Evolutionary conservation across 2,113 vertebrate genomes (phyloP).

Genomic region (Corvus hawaiiensis): DNA sequence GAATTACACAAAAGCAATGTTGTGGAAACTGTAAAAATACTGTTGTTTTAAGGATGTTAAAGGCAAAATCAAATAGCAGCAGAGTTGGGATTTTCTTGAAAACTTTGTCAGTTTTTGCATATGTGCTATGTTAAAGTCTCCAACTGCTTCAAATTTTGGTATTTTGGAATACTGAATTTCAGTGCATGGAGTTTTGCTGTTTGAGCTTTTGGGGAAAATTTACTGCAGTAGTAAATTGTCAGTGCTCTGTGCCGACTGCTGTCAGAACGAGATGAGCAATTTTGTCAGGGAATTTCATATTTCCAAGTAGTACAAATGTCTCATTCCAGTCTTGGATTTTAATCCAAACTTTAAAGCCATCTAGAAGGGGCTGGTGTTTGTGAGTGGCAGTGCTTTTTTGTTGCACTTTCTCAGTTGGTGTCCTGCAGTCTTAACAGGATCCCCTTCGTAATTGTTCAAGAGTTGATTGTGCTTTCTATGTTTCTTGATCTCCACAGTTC

Average conservation of each 20-base stretch:
- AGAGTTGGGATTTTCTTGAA: neutral
- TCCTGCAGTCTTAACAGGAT: neutral
- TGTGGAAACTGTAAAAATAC: neutral
- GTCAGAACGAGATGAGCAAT: accelerated
- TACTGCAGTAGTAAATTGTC: neutral
- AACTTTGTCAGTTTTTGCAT: neutral
- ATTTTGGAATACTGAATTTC: neutral
- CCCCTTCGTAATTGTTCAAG: neutral
- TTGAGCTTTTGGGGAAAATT: neutral
- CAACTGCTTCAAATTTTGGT: neutral
- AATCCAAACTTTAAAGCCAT: neutral
- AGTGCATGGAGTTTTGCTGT: neutral
- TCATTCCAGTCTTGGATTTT: neutral
- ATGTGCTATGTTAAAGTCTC: neutral
- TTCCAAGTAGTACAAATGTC: neutral
- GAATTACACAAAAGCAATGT: neutral
- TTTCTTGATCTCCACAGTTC: neutral
- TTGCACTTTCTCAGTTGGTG: neutral
- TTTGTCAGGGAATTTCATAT: neutral
- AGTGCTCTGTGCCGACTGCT: neutral
- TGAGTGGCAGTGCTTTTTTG: neutral
- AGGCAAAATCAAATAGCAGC: neutral
- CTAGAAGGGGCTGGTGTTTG: neutral
- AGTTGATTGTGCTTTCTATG: neutral
- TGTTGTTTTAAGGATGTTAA: neutral